phyloP scores from a whole-genome alignment of 2,888 invertebrate genomes.

The Uloborus plumipes region DNA sequence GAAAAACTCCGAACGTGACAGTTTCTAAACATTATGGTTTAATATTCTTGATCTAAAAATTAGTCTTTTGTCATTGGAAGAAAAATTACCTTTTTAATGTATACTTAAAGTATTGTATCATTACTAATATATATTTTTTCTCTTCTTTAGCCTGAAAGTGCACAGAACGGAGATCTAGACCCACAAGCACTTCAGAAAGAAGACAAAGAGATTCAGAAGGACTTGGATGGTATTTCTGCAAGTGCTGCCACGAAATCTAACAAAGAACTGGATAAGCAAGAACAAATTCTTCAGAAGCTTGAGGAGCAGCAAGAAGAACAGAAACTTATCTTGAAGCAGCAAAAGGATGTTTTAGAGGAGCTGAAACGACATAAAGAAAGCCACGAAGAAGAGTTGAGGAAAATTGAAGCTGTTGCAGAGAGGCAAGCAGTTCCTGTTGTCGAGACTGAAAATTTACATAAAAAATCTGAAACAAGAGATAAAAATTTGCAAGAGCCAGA shows the following conservation, averaged over 20 bases:
- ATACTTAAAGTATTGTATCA: too few species aligned
- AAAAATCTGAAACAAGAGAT: too few species aligned
- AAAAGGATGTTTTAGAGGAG: slow-evolving; percentile 78
- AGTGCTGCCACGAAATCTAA: slow-evolving; percentile 16
- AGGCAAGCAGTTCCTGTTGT: too few species aligned
- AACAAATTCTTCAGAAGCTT: slow-evolving; percentile 77
- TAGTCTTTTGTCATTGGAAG: too few species aligned
- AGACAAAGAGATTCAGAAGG: slow-evolving; percentile 63
- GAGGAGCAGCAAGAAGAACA: slow-evolving; percentile 80
- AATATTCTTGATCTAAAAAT: too few species aligned
- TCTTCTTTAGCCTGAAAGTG: slow-evolving; percentile 21
- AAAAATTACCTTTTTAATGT: too few species aligned
- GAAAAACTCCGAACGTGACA: too few species aligned
- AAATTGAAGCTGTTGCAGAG: neutral
- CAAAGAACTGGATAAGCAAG: slow-evolving; percentile 68
- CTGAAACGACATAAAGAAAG: slow-evolving; percentile 74
- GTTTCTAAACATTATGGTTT: too few species aligned
- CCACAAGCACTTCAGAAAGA: slow-evolving; percentile 62
- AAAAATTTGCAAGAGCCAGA: too few species aligned
- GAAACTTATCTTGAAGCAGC: slow-evolving; percentile 79
- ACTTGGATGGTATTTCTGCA: slow-evolving; percentile 9
- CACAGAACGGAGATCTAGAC: slow-evolving; percentile 47
- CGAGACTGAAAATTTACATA: too few species aligned
- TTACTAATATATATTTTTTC: neutral
- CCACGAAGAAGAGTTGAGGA: slow-evolving; percentile 35